Conservation (phyloP, 2,888 invertebrate genomes). For the Eumerus sabulonum region DNA sequence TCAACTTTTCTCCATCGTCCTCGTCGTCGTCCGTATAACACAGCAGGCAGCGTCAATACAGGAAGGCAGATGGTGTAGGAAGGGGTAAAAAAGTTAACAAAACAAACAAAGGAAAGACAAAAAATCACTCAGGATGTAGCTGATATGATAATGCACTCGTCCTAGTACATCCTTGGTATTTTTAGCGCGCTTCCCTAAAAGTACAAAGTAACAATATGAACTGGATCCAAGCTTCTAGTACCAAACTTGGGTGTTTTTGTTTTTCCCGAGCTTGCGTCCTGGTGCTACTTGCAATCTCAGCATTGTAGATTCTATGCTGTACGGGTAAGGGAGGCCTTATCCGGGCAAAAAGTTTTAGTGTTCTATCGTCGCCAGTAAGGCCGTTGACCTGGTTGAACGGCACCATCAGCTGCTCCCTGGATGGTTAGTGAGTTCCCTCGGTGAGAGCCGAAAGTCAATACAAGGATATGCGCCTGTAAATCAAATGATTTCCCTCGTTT, state of each 20-base stretch:
- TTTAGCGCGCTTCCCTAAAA: constrained; percentile 29
- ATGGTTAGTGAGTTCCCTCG: constrained; percentile 23
- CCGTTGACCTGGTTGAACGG: constrained; percentile 55
- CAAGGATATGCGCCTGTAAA: constrained; percentile 67
- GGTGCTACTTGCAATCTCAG: constrained; percentile 33
- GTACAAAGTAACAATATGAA: constrained; percentile 67
- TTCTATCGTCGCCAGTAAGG: constrained; percentile 61
- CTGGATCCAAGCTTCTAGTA: constrained; percentile 30
- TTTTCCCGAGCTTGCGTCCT: constrained; percentile 32
- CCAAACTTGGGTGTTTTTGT: constrained; percentile 56
- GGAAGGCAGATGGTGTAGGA: constrained; percentile 31
- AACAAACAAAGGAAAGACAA: constrained; percentile 10
- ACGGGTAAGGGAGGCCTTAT: constrained; percentile 43
- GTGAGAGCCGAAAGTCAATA: constrained; percentile 60
- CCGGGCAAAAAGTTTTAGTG: constrained; percentile 62
- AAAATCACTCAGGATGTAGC: constrained; percentile 64
- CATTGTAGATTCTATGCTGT: constrained; percentile 38
- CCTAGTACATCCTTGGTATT: constrained; percentile 61
- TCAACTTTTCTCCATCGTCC: constrained; percentile 53
- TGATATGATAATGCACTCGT: constrained; percentile 68
- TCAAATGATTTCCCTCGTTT: constrained; percentile 55
- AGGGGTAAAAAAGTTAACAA: not conserved
- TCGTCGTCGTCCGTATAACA: constrained; percentile 8
- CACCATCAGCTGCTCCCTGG: constrained; percentile 10
- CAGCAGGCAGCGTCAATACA: constrained; percentile 54